Conservation (phyloP, 1,140 invertebrate species). For the Zaprionus africanus region DNA sequence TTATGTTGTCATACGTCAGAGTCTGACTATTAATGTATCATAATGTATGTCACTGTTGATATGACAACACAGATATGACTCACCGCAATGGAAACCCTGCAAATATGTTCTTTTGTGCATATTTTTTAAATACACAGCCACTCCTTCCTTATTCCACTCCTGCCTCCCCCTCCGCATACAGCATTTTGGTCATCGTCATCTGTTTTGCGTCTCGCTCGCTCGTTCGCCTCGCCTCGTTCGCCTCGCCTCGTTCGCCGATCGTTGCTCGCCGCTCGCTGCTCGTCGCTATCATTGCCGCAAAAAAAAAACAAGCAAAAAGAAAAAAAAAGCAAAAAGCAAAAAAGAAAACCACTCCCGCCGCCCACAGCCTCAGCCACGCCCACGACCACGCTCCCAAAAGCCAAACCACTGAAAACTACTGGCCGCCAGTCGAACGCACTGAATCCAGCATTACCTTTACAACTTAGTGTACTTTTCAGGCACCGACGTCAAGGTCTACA, state of each 20-base stretch:
- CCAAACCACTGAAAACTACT: constrained; percentile 28
- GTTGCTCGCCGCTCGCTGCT: constrained; percentile 46
- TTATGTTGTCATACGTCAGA: neutral
- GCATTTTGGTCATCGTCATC: constrained; percentile 24
- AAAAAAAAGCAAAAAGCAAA: neutral
- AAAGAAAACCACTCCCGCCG: neutral
- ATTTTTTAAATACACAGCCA: neutral
- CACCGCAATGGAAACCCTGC: neutral
- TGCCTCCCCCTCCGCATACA: neutral
- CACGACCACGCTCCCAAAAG: constrained; percentile 5
- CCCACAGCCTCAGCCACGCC: neutral
- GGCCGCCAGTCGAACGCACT: constrained; percentile 80
- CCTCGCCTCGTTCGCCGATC: constrained; percentile 22
- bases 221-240: constrained; percentile 9
- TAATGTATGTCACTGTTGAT: neutral
- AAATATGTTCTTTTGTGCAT: neutral
- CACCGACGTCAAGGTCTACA: constrained; percentile 88
- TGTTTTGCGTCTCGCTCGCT: constrained; percentile 58
- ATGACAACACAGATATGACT: neutral
- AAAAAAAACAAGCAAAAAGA: no score
- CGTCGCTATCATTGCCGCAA: constrained; percentile 29
- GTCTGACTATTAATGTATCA: neutral
- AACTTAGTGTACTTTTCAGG: constrained; percentile 85
- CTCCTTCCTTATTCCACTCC: neutral
- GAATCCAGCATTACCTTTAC: constrained; percentile 84